Evolutionary conservation across 2,797 vertebrate genomes (phyloP).

Genomic region (Atherinosoma microstoma): DNA sequence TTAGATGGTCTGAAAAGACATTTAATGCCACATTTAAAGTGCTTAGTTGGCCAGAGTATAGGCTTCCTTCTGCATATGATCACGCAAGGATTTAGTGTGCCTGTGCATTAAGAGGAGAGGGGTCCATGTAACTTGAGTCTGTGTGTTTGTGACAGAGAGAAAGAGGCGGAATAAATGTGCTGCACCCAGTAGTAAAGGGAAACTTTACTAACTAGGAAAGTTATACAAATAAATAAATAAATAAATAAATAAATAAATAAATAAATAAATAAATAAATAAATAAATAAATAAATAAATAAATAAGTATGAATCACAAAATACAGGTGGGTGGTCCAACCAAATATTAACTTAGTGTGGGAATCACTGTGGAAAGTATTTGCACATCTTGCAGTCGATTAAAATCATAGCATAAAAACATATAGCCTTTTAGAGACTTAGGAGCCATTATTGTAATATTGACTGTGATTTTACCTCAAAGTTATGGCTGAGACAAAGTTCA

Average conservation of each 20-base stretch:
- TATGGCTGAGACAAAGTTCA: conserved; percentile 95
- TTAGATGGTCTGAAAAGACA: neutral
- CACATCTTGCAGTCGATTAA: neutral
- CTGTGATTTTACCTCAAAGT: conserved; percentile 90
- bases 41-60: neutral
- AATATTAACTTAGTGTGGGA: neutral
- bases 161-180: neutral
- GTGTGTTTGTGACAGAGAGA: neutral
- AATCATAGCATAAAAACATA: too few relatives aligned
- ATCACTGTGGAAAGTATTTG: neutral
- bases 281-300: neutral
- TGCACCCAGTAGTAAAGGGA: neutral
- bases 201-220: neutral
- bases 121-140: neutral
- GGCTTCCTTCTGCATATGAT: neutral
- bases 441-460: conserved; percentile 4
- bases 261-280: neutral
- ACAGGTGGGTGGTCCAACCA: neutral
- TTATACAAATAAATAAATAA: neutral
- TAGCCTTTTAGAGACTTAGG: conserved; percentile 1
- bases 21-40: neutral
- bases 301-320: neutral
- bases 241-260: neutral
- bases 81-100: neutral
- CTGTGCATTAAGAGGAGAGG: neutral